Base-by-base conservation (phyloP, 2,113 vertebrate genomes). In the Ceyx melanurus region DNA sequence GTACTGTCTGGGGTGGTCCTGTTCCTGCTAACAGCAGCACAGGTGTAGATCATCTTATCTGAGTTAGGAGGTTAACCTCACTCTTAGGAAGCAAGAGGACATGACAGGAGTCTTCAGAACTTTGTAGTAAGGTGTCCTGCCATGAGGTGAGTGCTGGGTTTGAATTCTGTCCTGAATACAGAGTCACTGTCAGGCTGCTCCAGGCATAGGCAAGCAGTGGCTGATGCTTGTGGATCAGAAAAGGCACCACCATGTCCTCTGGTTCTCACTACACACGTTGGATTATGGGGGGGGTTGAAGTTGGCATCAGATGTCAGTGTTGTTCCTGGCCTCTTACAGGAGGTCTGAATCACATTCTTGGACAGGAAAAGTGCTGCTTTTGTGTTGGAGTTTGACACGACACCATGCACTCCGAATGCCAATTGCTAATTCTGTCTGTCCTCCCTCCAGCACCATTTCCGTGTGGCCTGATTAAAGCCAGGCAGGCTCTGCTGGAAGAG, bases 381-480 rank as follows among this genome's bases (percentile, higher is more conserved):
- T 53, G 80, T 11, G 0, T 17, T 42, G 15, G n/a, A 17, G 11
- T 68, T 37, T 22, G 8, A 13, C 17, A 26, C 0, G 1, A 8
- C 72, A 64, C 10, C 40, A 3, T 3, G 1, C 23, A 13, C 8
- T 16, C 57, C 29, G 12, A 68, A 25, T 46, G 37, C 50, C 53
- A 1, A 2, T 20, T 22, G n/a, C 31, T 40, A 6, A 81, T 42
- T 71, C 37, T 89, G 33, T 54, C 65, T 40, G 45, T 68, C 22
- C 35, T 46, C 25, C 31, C 35, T 64, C 48, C 81, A 98, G 97
- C 92, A 54, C 66, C 19, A 0, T 98, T 97, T 81, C 96, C 97
- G 0, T 97, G 96, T 91, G 97, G 97, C 43, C 93, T 97, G 91
- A 67, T 67, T 56, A 90, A 28, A 84, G 86, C 79, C 50, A 81